phyloP scores from a whole-genome alignment of 23 tunicate species.

The Trididemnum clinides region DNA sequence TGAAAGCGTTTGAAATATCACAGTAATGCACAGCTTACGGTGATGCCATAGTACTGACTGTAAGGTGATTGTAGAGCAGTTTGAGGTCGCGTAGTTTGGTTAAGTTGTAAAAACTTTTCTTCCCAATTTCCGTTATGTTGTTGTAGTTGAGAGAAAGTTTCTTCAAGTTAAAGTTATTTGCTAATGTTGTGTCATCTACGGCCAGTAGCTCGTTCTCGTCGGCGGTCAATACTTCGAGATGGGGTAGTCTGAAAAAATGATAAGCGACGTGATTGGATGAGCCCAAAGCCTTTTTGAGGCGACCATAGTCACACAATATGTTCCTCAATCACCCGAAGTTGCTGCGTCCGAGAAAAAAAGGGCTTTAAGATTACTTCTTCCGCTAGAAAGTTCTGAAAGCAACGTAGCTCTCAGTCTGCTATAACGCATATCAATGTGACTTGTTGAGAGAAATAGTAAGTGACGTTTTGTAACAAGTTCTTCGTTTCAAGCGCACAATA shows the following conservation, averaged over 20 bases:
- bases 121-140: not conserved
- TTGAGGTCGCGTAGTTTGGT: slow-evolving; percentile 39
- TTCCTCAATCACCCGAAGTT: too few relatives aligned
- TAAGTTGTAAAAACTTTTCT: slow-evolving; percentile 16
- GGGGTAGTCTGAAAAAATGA: slow-evolving; percentile 30
- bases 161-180: slow-evolving; percentile 24
- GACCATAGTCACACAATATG: not conserved
- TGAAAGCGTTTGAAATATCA: not conserved
- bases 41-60: slow-evolving; percentile 34
- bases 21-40: not conserved
- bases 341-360: too few relatives aligned
- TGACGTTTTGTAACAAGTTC: too few relatives aligned
- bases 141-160: slow-evolving; percentile 48
- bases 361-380: too few relatives aligned
- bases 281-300: not conserved
- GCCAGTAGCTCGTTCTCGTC: slow-evolving; percentile 42
- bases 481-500: too few relatives aligned
- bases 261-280: not conserved
- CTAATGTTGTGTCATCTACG: slow-evolving; percentile 22
- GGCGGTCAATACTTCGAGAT: slow-evolving; percentile 50
- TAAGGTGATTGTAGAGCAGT: slow-evolving; percentile 54
- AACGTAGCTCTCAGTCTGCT: too few relatives aligned
- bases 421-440: too few relatives aligned
- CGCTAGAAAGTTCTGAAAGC: too few relatives aligned
- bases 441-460: too few relatives aligned